Base-by-base conservation (phyloP, 2,888 invertebrate species). In the Epsilonema sp. region DNA sequence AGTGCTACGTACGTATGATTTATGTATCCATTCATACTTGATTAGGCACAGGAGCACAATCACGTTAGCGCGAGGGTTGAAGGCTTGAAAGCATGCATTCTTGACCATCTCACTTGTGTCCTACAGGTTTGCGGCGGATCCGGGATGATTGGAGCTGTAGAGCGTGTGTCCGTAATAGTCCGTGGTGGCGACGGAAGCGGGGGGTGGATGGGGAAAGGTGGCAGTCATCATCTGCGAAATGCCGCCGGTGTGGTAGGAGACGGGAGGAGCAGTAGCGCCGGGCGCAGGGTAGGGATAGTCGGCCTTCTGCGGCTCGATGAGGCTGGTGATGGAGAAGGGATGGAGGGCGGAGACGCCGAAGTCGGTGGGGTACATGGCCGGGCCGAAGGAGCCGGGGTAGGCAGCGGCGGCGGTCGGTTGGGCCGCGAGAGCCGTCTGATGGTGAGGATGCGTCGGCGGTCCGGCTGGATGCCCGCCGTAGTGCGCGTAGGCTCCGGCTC, bases 251-350 rank as follows among this genome's bases (percentile, higher is more conserved):
- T 26, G n/a, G 26, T 44, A 44, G n/a, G n/a, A 13, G 42, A 13
- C 38, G 13, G 44, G 37, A n/a, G n/a, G n/a, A n/a, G n/a, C n/a
- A n/a, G n/a, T n/a, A 16, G 31, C 31, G 31, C 16, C 16, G 31
- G 31, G 31, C 11, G 31, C 31, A n/a, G 39, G 16, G 21, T 39
- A 39, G 13, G 16, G 8, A 21, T 39, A 39, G 39, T 39, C 41
- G 38, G 3, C 36, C 26, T 37, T 36, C 31, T 40, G 19, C 24
- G 48, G 31, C 8, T 50, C 50, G 23, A 51, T 51, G 11, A 51
- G 26, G 24, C 40, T 48, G 3, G 46, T 51, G 37, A 51, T 51
- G 5, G 47, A 48, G 47, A 51, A 51, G 4, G 51, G 51, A 25
- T 42, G 46, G 20, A 3, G 16, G 2, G 16, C 31, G 16, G 19